Percentiles rank a stretch among this genome's conserved stretches.
Evolutionary conservation across 64 coral and sea anemone species (phyloP).

Genomic region (Actinia tenebrosa): DNA sequence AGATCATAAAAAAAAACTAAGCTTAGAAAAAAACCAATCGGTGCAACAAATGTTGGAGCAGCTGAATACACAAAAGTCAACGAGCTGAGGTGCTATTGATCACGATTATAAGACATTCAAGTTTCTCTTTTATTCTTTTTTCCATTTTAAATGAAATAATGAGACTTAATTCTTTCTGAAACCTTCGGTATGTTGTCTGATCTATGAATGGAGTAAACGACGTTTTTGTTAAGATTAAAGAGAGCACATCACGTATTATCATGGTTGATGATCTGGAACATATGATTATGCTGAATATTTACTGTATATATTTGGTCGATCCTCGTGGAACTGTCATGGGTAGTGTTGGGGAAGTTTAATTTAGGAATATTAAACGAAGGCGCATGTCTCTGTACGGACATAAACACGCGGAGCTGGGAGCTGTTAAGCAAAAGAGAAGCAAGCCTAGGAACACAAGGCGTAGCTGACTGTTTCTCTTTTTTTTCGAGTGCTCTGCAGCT

Average conservation of each 20-base stretch:
- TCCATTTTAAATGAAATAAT: neutral
- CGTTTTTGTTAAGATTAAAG: neutral
- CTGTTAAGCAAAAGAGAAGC: too few species aligned
- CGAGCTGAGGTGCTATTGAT: neutral
- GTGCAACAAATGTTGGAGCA: neutral
- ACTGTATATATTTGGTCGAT: neutral
- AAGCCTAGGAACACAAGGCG: too few species aligned
- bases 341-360: neutral
- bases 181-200: neutral
- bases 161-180: neutral
- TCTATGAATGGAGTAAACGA: neutral
- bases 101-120: neutral
- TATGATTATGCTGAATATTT: neutral
- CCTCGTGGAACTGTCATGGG: neutral
- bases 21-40: too few species aligned
- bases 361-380: neutral
- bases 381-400: too few species aligned
- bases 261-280: neutral
- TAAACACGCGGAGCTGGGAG: too few species aligned
- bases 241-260: neutral
- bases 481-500: too few species aligned
- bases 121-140: neutral
- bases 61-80: neutral
- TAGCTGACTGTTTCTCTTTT: too few species aligned
- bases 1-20: neutral